phyloP scores from a whole-genome alignment of 2,888 invertebrate genomes.

The Cephus nigrinus region DNA sequence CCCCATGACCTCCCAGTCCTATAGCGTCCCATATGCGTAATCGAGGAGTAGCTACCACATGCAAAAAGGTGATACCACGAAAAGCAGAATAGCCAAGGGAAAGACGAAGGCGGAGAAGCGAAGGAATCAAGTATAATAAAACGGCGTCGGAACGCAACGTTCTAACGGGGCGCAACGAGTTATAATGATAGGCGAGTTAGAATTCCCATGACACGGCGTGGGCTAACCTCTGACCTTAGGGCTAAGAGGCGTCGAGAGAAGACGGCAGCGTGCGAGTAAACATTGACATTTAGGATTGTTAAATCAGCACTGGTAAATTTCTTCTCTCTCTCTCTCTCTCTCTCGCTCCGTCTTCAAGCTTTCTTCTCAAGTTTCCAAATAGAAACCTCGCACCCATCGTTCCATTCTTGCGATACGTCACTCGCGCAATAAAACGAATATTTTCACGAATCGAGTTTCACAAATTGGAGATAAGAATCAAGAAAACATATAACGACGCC shows the following conservation, averaged over 20 bases:
- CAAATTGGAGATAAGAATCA: background rate
- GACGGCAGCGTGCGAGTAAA: conserved; percentile 27
- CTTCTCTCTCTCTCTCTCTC: background rate
- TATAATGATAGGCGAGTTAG: conserved; percentile 4
- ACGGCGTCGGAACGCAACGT: background rate
- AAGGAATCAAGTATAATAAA: background rate
- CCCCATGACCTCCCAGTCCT: background rate
- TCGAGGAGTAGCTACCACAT: background rate
- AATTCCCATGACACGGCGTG: conserved; percentile 43
- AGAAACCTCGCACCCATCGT: background rate
- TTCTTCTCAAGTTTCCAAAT: background rate
- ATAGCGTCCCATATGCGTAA: background rate
- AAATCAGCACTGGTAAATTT: background rate
- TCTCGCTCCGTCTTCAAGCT: background rate
- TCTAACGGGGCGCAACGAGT: background rate
- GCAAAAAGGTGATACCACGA: background rate
- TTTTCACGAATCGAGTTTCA: no score
- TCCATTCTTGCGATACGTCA: background rate
- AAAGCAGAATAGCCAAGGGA: background rate
- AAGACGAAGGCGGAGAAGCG: background rate
- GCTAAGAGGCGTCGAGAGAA: conserved; percentile 20
- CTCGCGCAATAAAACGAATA: background rate
- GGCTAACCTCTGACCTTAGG: conserved; percentile 40
- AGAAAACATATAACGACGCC: background rate
- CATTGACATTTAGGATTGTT: conserved; percentile 39